These are phyloP conservation scores for Pemphredon lugubris DNA, from an alignment of 2,888 invertebrate genomes.

Conservation along the genomic window DNA sequence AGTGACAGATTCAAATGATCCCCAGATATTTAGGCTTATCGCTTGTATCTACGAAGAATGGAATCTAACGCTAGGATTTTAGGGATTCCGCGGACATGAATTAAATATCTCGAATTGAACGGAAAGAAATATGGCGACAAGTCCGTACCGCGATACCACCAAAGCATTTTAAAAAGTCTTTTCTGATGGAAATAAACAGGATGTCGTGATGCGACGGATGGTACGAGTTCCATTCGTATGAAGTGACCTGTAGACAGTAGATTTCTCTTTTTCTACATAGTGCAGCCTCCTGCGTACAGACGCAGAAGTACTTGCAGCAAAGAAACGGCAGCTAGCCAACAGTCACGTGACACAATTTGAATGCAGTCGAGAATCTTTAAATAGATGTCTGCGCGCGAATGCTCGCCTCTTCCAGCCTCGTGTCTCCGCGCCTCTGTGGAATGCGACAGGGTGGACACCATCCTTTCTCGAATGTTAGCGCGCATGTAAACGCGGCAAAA, in stretches of 20 bases:
- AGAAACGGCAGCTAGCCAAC: conserved; percentile 57
- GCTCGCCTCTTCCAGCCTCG: conserved; percentile 46
- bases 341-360: conserved; percentile 59
- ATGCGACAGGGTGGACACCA: conserved; percentile 33
- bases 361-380: conserved; percentile 69
- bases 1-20: neutral
- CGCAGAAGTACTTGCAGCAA: conserved; percentile 44
- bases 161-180: conserved; percentile 4
- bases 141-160: neutral
- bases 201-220: neutral
- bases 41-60: neutral
- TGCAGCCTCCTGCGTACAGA: conserved; percentile 24
- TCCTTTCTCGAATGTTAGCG: conserved; percentile 29
- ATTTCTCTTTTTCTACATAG: conserved; percentile 47
- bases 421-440: conserved; percentile 37
- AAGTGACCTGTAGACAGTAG: conserved; percentile 36
- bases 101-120: too few species aligned
- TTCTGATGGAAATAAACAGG: neutral
- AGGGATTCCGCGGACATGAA: neutral
- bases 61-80: too few species aligned
- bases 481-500: conserved; percentile 2
- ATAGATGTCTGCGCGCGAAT: conserved; percentile 61
- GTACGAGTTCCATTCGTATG: conserved; percentile 28
- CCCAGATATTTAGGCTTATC: conserved; percentile 8
- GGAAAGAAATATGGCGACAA: conserved; percentile 30